phyloP scores from a whole-genome alignment of 2,888 invertebrate genomes.

The Eupithecia centaureata region DNA sequence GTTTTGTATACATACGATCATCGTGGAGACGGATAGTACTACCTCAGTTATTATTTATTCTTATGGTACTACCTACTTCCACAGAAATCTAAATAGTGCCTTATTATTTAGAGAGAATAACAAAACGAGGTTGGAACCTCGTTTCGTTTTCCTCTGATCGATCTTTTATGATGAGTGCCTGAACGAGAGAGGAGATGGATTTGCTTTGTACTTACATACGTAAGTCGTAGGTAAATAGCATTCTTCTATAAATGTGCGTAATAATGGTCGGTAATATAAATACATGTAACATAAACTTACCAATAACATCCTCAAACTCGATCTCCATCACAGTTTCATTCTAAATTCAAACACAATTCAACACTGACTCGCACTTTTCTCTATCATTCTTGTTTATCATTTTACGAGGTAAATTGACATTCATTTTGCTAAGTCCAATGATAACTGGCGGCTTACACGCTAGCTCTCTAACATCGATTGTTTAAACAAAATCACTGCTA shows the following conservation, averaged over 20 bases:
- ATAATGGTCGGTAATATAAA: not conserved
- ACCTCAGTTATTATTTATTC: too few species aligned
- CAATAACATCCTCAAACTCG: slow-evolving; percentile 41
- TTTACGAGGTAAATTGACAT: slow-evolving; percentile 13
- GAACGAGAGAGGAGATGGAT: not conserved
- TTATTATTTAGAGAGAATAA: too few species aligned
- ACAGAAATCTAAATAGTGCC: too few species aligned
- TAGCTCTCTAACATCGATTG: slow-evolving; percentile 26
- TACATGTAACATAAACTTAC: too few species aligned
- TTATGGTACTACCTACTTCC: too few species aligned
- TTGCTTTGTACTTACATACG: not conserved
- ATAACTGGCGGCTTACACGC: slow-evolving; percentile 14
- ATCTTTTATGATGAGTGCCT: not conserved
- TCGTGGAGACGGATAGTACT: too few species aligned
- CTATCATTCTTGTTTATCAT: slow-evolving; percentile 17
- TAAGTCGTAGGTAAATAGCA: not conserved
- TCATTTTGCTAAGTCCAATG: slow-evolving; percentile 6
- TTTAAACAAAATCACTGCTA: slow-evolving; percentile 30
- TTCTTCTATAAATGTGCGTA: not conserved
- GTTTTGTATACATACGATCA: too few species aligned
- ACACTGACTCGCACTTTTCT: slow-evolving; percentile 16
- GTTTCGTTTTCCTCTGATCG: not conserved
- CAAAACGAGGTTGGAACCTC: too few species aligned
- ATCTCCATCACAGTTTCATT: slow-evolving; percentile 35
- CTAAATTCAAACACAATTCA: not conserved